phyloP scores from a whole-genome alignment of 2,797 vertebrate genomes.

The Ciconia nigra region DNA sequence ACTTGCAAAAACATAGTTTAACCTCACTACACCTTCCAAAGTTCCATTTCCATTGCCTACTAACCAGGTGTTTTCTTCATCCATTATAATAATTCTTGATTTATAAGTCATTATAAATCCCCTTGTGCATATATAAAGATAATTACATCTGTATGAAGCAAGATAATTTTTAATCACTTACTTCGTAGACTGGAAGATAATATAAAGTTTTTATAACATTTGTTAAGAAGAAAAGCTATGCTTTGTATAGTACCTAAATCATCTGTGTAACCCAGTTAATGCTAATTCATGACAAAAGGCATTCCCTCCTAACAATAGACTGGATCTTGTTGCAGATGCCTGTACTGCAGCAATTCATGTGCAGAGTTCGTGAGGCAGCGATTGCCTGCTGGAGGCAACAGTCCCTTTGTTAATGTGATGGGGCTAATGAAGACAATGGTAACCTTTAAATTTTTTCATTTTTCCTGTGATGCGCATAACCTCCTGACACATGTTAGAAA shows the following conservation, averaged over 20 bases:
- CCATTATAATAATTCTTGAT: not conserved
- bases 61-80: not conserved
- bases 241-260: not conserved
- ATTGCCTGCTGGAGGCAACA: not conserved
- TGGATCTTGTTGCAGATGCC: not conserved
- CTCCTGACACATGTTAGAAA: not conserved
- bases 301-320: not conserved
- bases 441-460: constrained; percentile 10
- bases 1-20: not conserved
- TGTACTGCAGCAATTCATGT: not conserved
- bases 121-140: not conserved
- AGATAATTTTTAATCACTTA: not conserved
- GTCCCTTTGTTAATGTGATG: not conserved
- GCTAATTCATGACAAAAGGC: not conserved
- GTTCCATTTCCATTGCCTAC: not conserved
- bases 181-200: not conserved
- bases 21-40: not conserved
- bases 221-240: not conserved
- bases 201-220: not conserved
- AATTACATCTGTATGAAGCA: not conserved
- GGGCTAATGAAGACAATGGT: constrained; percentile 37
- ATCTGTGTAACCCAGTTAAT: not conserved
- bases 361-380: not conserved
- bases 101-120: not conserved
- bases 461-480: not conserved